These are phyloP conservation scores for Sibirionetta formosa DNA, from an alignment of 2,797 vertebrate genomes.

Conservation along the genomic window DNA sequence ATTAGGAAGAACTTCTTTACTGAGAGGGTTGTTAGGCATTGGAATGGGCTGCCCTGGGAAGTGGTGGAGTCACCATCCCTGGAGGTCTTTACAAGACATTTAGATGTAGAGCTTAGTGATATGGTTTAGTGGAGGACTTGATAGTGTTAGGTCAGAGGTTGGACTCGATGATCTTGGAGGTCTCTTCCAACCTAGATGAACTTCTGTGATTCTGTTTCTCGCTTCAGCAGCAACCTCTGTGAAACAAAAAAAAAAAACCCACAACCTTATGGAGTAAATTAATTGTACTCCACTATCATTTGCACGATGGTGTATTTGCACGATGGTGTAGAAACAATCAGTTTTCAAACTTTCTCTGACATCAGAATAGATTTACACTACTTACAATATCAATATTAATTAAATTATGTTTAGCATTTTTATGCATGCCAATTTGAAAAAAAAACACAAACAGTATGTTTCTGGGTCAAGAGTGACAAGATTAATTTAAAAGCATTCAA, in stretches of 20 bases:
- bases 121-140: too few relatives aligned
- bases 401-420: constrained; percentile 49
- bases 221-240: too few relatives aligned
- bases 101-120: too few relatives aligned
- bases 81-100: too few relatives aligned
- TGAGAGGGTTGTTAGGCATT: too few relatives aligned
- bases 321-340: background rate
- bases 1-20: too few relatives aligned
- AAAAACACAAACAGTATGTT: background rate
- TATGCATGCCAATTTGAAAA: constrained; percentile 32
- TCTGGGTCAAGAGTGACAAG: constrained; percentile 54
- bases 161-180: too few relatives aligned
- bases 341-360: background rate
- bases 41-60: too few relatives aligned
- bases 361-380: constrained; percentile 3
- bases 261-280: background rate
- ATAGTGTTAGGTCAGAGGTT: too few relatives aligned
- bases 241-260: background rate
- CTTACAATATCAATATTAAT: constrained; percentile 35
- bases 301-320: background rate
- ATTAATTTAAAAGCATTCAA: constrained; percentile 56
- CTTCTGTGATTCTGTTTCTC: too few relatives aligned
- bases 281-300: background rate
- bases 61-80: too few relatives aligned
- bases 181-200: too few relatives aligned